Evolutionary conservation across 2,888 invertebrate genomes (phyloP).

Genomic region (Trachelus tabidus): DNA sequence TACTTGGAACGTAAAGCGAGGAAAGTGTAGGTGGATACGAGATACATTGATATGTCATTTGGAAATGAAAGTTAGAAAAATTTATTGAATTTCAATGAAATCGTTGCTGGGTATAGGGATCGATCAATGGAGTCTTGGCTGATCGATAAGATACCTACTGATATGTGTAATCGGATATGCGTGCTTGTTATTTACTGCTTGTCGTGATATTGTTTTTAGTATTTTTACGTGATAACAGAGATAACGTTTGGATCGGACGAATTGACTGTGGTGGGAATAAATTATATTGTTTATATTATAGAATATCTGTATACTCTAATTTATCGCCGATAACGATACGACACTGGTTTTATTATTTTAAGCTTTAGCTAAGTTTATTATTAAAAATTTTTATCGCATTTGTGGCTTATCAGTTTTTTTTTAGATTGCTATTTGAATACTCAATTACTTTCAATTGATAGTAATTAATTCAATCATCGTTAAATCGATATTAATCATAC

Average conservation of each 20-base stretch:
- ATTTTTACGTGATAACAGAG: background rate
- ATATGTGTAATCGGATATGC: background rate
- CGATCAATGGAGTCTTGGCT: background rate
- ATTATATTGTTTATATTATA: background rate
- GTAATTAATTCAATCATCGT: too few relatives aligned
- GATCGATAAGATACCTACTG: background rate
- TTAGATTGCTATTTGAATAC: too few relatives aligned
- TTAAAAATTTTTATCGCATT: too few relatives aligned
- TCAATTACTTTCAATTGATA: too few relatives aligned
- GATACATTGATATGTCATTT: background rate
- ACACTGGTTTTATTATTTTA: background rate
- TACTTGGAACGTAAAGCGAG: background rate
- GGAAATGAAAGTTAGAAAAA: background rate
- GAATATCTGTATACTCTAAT: background rate
- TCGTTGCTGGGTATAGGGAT: background rate
- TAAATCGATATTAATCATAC: too few relatives aligned
- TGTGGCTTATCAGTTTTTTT: too few relatives aligned
- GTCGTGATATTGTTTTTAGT: background rate
- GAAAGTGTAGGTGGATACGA: background rate
- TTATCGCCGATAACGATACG: background rate
- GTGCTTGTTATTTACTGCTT: background rate
- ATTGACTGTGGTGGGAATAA: background rate
- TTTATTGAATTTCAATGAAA: background rate
- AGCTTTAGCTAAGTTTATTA: too few relatives aligned
- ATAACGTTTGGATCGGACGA: too few relatives aligned